Conservation (phyloP, 2,113 vertebrate genomes). For the Erinaceus europaeus region DNA sequence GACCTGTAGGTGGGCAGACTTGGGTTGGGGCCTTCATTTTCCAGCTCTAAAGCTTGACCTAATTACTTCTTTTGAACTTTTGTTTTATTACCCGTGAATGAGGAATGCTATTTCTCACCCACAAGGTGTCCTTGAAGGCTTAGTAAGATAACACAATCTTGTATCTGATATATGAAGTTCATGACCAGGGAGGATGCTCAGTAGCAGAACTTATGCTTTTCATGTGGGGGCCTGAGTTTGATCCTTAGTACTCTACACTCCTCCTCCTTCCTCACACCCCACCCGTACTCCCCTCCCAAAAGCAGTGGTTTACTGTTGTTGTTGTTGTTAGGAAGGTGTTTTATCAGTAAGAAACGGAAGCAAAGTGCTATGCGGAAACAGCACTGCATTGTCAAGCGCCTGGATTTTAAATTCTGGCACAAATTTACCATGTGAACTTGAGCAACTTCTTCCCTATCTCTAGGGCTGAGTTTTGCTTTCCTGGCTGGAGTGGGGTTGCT, state of each 20-base stretch:
- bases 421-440: background rate
- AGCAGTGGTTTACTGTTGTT: too few species aligned
- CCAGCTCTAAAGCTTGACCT: background rate
- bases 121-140: background rate
- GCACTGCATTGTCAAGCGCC: background rate
- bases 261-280: too few species aligned
- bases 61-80: background rate
- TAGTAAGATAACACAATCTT: background rate
- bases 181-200: too few species aligned
- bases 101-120: background rate
- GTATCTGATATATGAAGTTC: background rate
- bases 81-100: background rate
- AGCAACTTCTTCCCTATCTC: background rate
- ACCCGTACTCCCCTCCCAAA: too few species aligned
- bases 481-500: background rate
- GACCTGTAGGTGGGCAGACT: background rate
- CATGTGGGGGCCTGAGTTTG: too few species aligned
- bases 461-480: background rate
- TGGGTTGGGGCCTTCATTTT: background rate
- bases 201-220: too few species aligned
- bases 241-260: too few species aligned
- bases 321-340: background rate
- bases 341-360: too few species aligned
- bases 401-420: background rate
- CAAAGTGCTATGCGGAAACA: background rate